Evolutionary conservation across 2,888 invertebrate species (phyloP), one percentile per base, ranked within the genome.

Genomic region (Oeneis ivallda): DNA sequence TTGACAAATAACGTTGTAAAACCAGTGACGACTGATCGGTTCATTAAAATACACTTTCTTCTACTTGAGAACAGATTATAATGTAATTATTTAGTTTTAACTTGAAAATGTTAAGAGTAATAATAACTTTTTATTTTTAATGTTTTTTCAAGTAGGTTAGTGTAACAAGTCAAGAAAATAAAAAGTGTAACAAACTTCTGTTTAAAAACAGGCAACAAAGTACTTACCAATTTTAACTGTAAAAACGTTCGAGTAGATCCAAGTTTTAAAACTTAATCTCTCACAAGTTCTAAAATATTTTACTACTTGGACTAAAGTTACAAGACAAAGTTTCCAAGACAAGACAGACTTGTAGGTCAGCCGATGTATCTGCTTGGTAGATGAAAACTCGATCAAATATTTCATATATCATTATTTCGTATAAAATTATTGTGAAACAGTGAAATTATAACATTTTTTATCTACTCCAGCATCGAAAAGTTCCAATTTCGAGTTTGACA

Each of bases 321-420:
- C 53, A 53, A 53, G 53, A 53, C n/a, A 37, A 53, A 53, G 34
- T 53, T 37, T 34, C n/a, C n/a, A n/a, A n/a, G n/a, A n/a, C 26
- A 9, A 53, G 53, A 34, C 9, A 53, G 15, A 15, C 15, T 52
- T 53, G 53, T 53, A 34, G 53, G 34, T 53, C 53, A 53, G 9
- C 8, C 34, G 34, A n/a, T 37, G 34, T 53, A 37, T 10, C 32
- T 52, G n/a, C 34, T 37, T 15, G 15, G 8, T 15, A n/a, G 15
- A 32, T 34, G 52, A 32, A 15, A 53, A 53, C 34, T 43, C 6
- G n/a, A 1, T 43, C n/a, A 5, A 6, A n/a, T n/a, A n/a, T n/a
- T n/a, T n/a, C n/a, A n/a, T n/a, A n/a, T n/a, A n/a, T n/a, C n/a
- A n/a, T n/a, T n/a, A 13, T 43, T 39, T 10, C 39, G 39, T 1